Base-by-base conservation (phyloP, 2,888 invertebrate species). In the Torymus aiolomorphi region DNA sequence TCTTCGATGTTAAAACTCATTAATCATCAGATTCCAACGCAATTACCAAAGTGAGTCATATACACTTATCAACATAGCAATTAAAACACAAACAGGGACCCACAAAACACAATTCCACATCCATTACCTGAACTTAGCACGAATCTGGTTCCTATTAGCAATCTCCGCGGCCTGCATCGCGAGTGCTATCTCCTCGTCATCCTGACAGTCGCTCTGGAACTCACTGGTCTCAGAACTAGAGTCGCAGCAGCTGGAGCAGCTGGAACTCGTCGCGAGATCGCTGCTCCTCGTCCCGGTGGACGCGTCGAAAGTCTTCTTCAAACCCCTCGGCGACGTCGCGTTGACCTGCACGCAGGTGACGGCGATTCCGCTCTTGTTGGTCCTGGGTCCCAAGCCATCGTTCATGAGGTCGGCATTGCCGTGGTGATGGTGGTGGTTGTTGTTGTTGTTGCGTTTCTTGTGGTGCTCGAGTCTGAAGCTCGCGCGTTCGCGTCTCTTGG, bases 121-220 rank as follows among this genome's bases (percentile, higher is more conserved):
- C 8, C 42, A 78, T 89, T 90, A 95, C 95, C 94, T 94, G 91
- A 96, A 97, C 87, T 96, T 95, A 1, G 96, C 94, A 72, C 97
- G 91, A 8, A 96, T 95, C 88, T 96, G 95, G 87, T 95, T 95
- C 66, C 95, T 91, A 62, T 94, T 95, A 0, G 95, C 96, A 51
- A 96, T 91, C 89, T 97, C 96, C 11, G 96, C 96, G 8, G 96
- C 96, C 87, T 96, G 96, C 89, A 97, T 92, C 1, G 97, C 97
- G 71, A 96, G 91, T 0, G 96, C 96, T 66, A 97, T 96, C 88
- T 97, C 96, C 85, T 96, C 96, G 85, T 96, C 96, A 87, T 96
- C 96, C 70, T 95, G 96, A 84, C 95, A 95, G 83, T 95, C 96
- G 54, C 96, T 95, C 83, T 94, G 94, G 86, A 94, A 95, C 52